Base-by-base conservation (phyloP, 1,140 invertebrate genomes). In the Dinoponera quadriceps region DNA sequence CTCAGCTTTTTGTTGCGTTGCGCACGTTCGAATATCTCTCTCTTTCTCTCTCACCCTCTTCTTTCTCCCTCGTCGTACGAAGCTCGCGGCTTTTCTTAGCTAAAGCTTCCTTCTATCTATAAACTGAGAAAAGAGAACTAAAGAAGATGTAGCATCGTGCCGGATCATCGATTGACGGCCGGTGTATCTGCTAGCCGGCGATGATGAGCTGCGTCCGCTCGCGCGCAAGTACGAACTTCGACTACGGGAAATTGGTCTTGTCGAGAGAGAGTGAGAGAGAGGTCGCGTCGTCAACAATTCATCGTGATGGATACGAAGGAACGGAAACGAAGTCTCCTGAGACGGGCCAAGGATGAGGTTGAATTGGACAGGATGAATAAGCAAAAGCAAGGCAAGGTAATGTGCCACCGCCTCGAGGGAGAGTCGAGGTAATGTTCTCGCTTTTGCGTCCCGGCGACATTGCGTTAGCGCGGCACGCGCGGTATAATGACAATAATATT, bases 341-440 rank as follows among this genome's bases (percentile, higher is more conserved):
- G 90, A 62, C 85, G 90, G 57, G 93, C 93, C 74, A 93, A 93
- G 88, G 92, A 93, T 87, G 93, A 93, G 73, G 84, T 94, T 49
- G 88, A 90, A 83, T 80, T 94, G 78, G 92, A 92, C 73, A 90
- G 91, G 59, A 88, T 89, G 73, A 89, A 92, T 38, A 90, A 87
- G 84, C 91, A 90, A 59, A 93, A 93, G 84, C 91, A 87, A 74
- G 88, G 89, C 89, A 94, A 94, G 91, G 92, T 92, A 91, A 89
- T 63, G 29, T 25, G 27, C 49, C 29, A 2, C 69, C 25, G 18
- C n/a, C 33, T 69, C 33, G 14, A 29, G 9, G 13, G 25, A 71
- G 14, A 48, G 57, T 78, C 49, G 33, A 80, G 25, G 57, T 59
- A 80, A 71, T 44, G 63, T 57, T 3, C 25, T 78, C 1, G 48